Percentiles rank a stretch among this genome's conserved stretches.
These are phyloP conservation scores for Eupithecia exiguata DNA, from an alignment of 2,888 invertebrate genomes.

Conservation along the genomic window DNA sequence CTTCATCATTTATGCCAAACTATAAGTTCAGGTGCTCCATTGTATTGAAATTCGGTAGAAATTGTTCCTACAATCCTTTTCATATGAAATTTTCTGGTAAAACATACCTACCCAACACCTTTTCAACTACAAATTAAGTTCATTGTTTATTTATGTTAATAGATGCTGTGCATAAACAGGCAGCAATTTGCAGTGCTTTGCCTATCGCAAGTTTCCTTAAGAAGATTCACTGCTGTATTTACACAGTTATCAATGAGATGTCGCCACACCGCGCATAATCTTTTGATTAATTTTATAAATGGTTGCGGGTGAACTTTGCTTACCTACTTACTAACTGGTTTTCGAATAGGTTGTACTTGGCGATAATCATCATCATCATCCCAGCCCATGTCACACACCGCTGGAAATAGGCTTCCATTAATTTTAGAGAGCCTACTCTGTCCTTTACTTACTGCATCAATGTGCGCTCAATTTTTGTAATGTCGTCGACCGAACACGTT, in stretches of 20 bases:
- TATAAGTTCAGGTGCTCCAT: slow-evolving; percentile 6
- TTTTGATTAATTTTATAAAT: slow-evolving; percentile 12
- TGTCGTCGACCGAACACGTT: background rate
- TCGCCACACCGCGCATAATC: background rate
- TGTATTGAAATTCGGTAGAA: slow-evolving; percentile 9
- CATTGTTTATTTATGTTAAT: slow-evolving; percentile 21
- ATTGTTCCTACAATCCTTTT: background rate
- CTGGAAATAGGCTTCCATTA: background rate
- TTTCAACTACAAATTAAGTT: slow-evolving; percentile 13
- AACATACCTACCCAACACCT: background rate
- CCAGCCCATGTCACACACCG: background rate
- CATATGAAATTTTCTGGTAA: background rate
- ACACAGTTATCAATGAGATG: slow-evolving; percentile 9
- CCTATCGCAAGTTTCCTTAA: slow-evolving; percentile 22
- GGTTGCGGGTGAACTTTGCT: background rate
- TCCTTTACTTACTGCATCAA: background rate
- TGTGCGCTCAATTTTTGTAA: background rate
- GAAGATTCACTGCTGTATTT: slow-evolving; percentile 18
- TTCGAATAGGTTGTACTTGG: background rate
- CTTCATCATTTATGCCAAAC: background rate
- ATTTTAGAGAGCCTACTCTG: background rate
- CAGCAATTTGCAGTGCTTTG: slow-evolving; percentile 25
- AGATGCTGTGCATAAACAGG: slow-evolving; percentile 16
- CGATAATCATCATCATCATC: background rate
- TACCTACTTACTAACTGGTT: background rate